Conservation (phyloP, 2,113 vertebrate genomes). For the Steatornis caripensis region DNA sequence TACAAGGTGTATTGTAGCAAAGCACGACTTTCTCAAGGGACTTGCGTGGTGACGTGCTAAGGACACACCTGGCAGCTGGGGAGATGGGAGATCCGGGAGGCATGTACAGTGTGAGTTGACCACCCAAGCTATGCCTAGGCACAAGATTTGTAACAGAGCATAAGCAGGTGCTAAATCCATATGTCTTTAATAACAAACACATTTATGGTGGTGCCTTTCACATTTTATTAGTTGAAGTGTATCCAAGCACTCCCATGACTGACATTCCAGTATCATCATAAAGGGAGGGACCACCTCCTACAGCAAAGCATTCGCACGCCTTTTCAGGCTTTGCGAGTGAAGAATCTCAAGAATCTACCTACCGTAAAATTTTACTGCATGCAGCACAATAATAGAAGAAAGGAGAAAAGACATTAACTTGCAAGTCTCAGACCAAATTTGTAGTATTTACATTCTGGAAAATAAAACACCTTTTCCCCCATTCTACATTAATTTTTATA, state of each 20-base stretch:
- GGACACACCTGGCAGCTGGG: neutral
- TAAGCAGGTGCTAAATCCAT: neutral
- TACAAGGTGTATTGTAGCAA: neutral
- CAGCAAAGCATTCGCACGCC: rapidly evolving
- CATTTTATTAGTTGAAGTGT: neutral
- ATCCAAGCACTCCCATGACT: neutral
- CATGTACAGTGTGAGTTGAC: rapidly evolving
- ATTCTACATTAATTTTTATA: neutral
- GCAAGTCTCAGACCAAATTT: neutral
- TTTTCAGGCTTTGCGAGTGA: neutral
- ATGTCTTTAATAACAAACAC: neutral
- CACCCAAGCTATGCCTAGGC: neutral
- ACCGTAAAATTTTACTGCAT: neutral
- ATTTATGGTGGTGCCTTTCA: neutral
- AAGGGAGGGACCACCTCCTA: neutral
- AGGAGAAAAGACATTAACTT: neutral
- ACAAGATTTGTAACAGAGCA: neutral
- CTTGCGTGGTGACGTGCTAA: rapidly evolving
- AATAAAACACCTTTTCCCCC: neutral
- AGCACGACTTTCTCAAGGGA: neutral
- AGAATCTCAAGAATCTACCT: neutral
- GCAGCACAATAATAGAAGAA: neutral
- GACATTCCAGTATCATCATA: neutral
- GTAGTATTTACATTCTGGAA: neutral
- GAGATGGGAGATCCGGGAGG: neutral